A percentile compares a stretch with the other conserved stretches of the same genome.
phyloP scores from a whole-genome alignment of 1,140 invertebrate species.

The Zaprionus camerounensis region DNA sequence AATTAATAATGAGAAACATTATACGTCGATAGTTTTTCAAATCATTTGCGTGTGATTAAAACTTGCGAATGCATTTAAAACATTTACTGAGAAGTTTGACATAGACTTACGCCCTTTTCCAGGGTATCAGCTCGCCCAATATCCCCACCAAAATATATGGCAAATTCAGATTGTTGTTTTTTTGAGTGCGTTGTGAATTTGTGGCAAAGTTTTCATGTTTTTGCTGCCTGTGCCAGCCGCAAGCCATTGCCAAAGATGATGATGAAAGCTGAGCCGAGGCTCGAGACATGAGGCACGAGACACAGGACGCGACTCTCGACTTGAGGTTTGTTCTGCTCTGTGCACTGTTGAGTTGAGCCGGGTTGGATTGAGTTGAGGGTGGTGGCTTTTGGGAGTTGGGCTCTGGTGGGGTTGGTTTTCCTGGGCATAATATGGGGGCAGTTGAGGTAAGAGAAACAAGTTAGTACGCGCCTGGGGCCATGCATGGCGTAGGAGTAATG shows the following conservation, averaged over 20 bases:
- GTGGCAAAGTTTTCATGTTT: slow-evolving; percentile 47
- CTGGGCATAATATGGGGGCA: background rate
- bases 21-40: too few relatives aligned
- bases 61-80: background rate
- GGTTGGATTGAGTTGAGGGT: slow-evolving; percentile 20
- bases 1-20: too few relatives aligned
- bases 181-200: slow-evolving; percentile 37
- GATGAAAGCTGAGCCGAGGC: slow-evolving; percentile 37
- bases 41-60: background rate
- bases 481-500: slow-evolving; percentile 33
- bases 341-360: slow-evolving; percentile 4
- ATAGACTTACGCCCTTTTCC: background rate
- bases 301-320: background rate
- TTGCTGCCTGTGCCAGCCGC: slow-evolving; percentile 32
- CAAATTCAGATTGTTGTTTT: slow-evolving; percentile 12
- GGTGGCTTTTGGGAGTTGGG: background rate
- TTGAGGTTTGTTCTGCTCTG: background rate
- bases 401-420: background rate
- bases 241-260: slow-evolving; percentile 42
- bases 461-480: slow-evolving; percentile 28
- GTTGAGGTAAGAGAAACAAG: slow-evolving; percentile 1
- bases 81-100: background rate
- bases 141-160: background rate
- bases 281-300: background rate
- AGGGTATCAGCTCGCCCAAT: background rate